Percentiles rank a stretch among this genome's conserved stretches.
These are phyloP conservation scores for Poecilobothrus nobilitatus DNA, from an alignment of 2,888 invertebrate genomes.

Conservation along the genomic window DNA sequence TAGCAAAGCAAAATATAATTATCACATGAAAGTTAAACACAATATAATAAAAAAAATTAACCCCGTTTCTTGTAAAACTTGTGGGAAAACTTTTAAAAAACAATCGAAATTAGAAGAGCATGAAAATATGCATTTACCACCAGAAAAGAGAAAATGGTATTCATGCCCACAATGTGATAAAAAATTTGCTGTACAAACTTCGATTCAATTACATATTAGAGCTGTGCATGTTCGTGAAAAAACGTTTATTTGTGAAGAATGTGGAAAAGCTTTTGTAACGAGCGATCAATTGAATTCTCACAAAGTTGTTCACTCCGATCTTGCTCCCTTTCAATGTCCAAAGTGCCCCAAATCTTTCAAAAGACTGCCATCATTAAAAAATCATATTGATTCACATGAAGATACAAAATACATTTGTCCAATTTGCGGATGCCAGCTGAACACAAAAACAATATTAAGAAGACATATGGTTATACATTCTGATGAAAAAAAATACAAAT, in stretches of 20 bases:
- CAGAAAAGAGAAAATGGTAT: constrained; percentile 27
- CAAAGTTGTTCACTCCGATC: constrained; percentile 34
- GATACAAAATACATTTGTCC: constrained; percentile 2
- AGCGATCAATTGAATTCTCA: constrained; percentile 39
- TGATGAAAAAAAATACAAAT: constrained; percentile 38
- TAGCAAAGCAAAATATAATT: neutral
- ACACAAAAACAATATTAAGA: constrained; percentile 44
- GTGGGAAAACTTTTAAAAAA: constrained; percentile 18
- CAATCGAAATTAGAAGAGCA: constrained; percentile 26
- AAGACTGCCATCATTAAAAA: constrained; percentile 14
- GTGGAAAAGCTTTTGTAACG: constrained; percentile 35
- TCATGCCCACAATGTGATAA: constrained; percentile 35
- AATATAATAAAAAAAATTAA: neutral
- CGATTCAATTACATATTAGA: constrained; percentile 15
- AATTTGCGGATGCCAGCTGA: constrained; percentile 28
- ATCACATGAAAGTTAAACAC: neutral
- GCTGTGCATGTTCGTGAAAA: neutral
- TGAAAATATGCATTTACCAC: constrained; percentile 26
- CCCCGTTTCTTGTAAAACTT: constrained; percentile 15
- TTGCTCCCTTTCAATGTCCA: constrained; percentile 34
- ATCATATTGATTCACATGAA: neutral
- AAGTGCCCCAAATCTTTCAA: constrained; percentile 25
- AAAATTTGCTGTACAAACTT: constrained; percentile 18
- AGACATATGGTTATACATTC: constrained; percentile 44
- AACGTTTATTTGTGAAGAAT: constrained; percentile 36